A percentile compares a stretch with the other conserved stretches of the same genome.
These are phyloP conservation scores for Octopus sinensis DNA, from an alignment of 1,140 invertebrate genomes.

Conservation along the genomic window DNA sequence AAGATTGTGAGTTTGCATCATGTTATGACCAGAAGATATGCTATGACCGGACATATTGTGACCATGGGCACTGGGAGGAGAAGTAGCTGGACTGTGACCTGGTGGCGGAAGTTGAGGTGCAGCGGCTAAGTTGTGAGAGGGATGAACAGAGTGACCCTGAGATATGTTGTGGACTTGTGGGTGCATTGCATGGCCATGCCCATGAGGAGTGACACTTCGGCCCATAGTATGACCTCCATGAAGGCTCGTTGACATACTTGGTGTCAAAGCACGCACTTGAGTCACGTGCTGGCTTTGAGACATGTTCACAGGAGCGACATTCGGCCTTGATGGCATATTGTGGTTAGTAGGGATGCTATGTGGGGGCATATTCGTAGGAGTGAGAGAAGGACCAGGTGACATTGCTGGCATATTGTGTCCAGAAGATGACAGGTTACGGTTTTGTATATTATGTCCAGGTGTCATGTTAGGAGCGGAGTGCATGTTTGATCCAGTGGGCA, in stretches of 20 bases:
- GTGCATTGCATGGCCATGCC: background rate
- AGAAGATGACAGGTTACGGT: background rate
- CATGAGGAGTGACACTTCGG: background rate
- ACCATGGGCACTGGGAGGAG: background rate
- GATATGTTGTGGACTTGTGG: background rate
- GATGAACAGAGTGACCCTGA: constrained; percentile 7
- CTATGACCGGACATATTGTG: background rate
- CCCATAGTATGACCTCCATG: background rate
- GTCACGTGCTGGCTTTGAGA: constrained; percentile 1
- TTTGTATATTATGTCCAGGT: background rate
- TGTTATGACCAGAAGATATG: background rate
- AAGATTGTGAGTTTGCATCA: constrained; percentile 3
- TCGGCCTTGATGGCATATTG: background rate
- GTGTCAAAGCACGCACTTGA: background rate
- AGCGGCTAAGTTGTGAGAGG: background rate
- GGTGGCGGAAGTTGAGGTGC: background rate
- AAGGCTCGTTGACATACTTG: background rate
- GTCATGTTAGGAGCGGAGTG: background rate
- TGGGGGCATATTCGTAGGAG: background rate
- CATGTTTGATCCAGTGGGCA: background rate
- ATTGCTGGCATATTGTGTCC: background rate
- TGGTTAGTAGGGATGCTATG: constrained; percentile 3
- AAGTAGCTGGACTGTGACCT: background rate
- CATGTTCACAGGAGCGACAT: background rate
- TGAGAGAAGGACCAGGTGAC: background rate